Evolutionary conservation across 2,113 vertebrate species (phyloP), one percentile per base, ranked within the genome.

Genomic region (Mionectes macconnelli): DNA sequence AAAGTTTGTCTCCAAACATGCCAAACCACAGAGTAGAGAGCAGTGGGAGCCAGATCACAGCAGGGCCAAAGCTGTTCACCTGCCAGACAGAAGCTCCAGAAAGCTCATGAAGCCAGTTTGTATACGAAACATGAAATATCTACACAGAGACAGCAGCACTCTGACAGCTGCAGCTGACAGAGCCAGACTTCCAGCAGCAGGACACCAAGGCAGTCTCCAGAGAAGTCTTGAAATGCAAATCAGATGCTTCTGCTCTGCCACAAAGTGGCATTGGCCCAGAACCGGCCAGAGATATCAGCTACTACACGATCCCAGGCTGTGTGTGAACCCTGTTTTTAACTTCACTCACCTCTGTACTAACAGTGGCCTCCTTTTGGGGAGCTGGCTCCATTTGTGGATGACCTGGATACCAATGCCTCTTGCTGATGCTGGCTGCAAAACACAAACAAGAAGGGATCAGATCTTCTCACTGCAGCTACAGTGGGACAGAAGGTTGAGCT

Each of bases 361-460:
- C 16, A 99, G 98, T 0, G 99, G 99, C 74, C 99, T 98, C 93
- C 98, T 99, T 81, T 99, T 99, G 42, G 99, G 99, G 85, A 99
- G 98, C 97, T 99, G 99, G 96, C 98, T 99, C 99, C 99, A 99
- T 81, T 98, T 99, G 97, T 99, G 98, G 96, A 99, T 99, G 79
- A 99, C 99, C 96, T 99, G 99, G 97, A 99, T 99, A 37, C 99
- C 99, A n/a, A 98, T 98, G 89, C 99, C 99, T 96, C 99, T 98
- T 85, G 99, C 99, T 49, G 99, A 99, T 7, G 99, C 99, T 55
- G 99, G 99, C 99, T 99, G 35, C 47, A 49, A 82, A 96, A 87
- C 55, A 76, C 35, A 90, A 79, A 92, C 49, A 85, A 92, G n/a
- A 84, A 44, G 12, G 62, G 50, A 55, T 87, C 27, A 50, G 57